Base-by-base conservation (phyloP, 2,113 vertebrate genomes). In the Eclectus roratus region DNA sequence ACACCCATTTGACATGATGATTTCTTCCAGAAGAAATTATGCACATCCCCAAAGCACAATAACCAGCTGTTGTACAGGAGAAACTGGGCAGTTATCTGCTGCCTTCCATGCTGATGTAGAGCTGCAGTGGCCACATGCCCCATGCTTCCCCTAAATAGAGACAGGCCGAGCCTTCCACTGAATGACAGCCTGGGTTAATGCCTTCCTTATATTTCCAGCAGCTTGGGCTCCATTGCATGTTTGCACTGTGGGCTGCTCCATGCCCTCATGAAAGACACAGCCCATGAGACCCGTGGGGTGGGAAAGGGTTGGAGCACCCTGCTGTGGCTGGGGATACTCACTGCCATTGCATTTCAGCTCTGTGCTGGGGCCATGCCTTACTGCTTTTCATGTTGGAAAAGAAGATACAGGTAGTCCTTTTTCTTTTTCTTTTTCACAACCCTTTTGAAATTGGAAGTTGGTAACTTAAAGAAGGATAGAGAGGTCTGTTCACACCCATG, bases 21-120 rank as follows among this genome's bases (percentile, higher is more conserved):
- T 96, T 94, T 95, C 46, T 58, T 88, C 81, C 87, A 91, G 78
- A 94, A 96, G 89, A 85, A 96, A 72, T 87, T 89, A 55, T 55
- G 70, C 17, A 61, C 53, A 87, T 91, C 93, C 56, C 85, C 71
- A 35, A 94, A 96, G 91, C 69, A 77, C 53, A 74, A 70, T 78
- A 91, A 80, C 84, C 81, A 94, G 95, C 95, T 95, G 89, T 82
- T 95, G 44, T 91, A 77, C 70, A 58, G 81, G 71, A 63, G 64
- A 92, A 96, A 47, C 46, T 23, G 70, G 49, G 20, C 2, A 1
- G 37, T 93, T 85, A 24, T 78, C 65, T 83, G 37, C 66, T 91
- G 81, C 63, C 31, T 87, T 94, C 66, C 58, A 35, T 1, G 1
- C 63, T 82, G 47, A 74, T 3, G 5, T 20, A n/a, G 74, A 76